Conservation (phyloP, 2,113 vertebrate genomes). For the Bubalus kerabau region DNA sequence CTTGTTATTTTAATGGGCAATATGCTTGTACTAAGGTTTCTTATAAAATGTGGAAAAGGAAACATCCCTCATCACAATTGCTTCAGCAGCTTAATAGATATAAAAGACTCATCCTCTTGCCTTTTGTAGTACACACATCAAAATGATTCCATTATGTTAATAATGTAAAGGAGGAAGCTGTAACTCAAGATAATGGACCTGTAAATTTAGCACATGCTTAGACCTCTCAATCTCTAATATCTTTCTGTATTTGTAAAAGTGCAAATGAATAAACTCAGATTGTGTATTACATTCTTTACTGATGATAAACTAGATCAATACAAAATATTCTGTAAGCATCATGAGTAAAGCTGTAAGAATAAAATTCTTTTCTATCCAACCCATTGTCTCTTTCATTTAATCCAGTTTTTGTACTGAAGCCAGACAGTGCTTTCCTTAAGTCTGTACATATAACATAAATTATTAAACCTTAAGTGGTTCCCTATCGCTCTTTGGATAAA, state of each 20-base stretch:
- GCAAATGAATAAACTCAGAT: not conserved
- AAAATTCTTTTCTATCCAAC: not conserved
- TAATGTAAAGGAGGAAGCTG: not conserved
- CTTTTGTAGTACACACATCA: not conserved
- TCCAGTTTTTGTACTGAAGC: not conserved
- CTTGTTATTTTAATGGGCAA: conserved; percentile 17
- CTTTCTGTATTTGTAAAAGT: conserved; percentile 13
- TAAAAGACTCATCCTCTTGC: conserved; percentile 3
- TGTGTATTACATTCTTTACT: not conserved
- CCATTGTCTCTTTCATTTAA: not conserved
- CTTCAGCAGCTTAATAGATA: conserved; percentile 4
- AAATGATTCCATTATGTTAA: conserved; percentile 31
- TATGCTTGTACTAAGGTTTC: not conserved
- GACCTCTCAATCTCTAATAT: not conserved
- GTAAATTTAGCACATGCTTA: not conserved
- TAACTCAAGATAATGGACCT: conserved; percentile 18
- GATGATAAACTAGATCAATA: not conserved
- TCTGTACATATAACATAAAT: not conserved
- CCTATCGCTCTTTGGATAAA: not conserved
- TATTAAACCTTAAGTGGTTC: not conserved
- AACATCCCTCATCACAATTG: conserved; percentile 12
- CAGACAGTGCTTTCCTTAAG: not conserved
- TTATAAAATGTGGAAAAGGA: not conserved
- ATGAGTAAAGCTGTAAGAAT: not conserved
- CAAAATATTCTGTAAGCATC: not conserved